Conservation (phyloP, 2,113 vertebrate genomes). For the Trachemys scripta region DNA sequence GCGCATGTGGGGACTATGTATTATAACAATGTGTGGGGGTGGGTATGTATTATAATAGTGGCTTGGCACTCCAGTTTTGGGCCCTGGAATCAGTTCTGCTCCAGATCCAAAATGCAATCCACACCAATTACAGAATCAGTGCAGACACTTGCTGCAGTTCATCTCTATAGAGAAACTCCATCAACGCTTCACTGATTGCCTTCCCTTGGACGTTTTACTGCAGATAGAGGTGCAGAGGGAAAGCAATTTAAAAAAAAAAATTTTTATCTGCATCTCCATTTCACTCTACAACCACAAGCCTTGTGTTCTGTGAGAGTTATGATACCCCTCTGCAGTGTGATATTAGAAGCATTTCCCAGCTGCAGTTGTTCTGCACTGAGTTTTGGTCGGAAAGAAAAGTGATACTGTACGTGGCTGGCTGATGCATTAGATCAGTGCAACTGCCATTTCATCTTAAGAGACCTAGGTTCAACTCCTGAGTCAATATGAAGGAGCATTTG, state of each 20-base stretch:
- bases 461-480: background rate
- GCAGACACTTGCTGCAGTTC: background rate
- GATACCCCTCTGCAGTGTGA: background rate
- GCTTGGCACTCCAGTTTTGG: background rate
- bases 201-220: background rate
- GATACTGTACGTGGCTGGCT: background rate
- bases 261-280: too few species aligned
- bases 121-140: background rate
- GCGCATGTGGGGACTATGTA: background rate
- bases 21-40: background rate
- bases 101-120: background rate
- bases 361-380: background rate
- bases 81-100: background rate
- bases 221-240: background rate
- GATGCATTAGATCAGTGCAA: background rate
- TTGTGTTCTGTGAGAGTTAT: background rate
- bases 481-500: too few species aligned
- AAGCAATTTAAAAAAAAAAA: background rate
- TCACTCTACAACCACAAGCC: background rate
- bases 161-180: background rate
- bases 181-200: background rate
- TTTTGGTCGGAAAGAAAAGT: background rate
- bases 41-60: background rate
- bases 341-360: background rate
- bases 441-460: background rate